Conservation (phyloP, 1,140 invertebrate species). For the Globodera rostochiensis region DNA sequence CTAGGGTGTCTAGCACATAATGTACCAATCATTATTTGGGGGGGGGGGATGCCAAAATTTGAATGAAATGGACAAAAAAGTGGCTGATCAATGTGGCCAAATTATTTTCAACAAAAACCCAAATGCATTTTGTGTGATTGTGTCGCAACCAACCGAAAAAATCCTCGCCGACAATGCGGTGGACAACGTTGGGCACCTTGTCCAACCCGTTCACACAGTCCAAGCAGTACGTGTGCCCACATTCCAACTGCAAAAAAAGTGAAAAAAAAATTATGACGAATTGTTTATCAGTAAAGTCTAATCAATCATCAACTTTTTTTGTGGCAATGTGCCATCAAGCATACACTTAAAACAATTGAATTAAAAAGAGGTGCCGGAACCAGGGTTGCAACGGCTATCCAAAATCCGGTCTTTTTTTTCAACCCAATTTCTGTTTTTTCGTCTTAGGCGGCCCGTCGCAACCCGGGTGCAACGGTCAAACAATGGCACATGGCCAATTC, state of each 20-base stretch:
- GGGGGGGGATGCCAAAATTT: not conserved
- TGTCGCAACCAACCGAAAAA: not conserved
- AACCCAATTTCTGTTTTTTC: too few relatives aligned
- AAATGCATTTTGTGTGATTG: not conserved
- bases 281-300: not conserved
- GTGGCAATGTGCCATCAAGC: too few relatives aligned
- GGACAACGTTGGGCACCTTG: constrained; percentile 1
- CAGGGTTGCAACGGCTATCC: too few relatives aligned
- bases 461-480: too few relatives aligned
- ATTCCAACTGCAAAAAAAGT: not conserved
- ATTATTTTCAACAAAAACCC: not conserved
- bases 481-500: too few relatives aligned
- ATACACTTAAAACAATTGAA: too few relatives aligned
- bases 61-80: not conserved
- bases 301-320: not conserved
- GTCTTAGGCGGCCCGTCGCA: too few relatives aligned
- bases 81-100: too few relatives aligned
- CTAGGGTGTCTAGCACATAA: not conserved
- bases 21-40: not conserved
- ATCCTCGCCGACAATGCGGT: not conserved
- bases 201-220: constrained; percentile 20
- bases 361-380: too few relatives aligned
- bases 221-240: constrained; percentile 17
- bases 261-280: too few relatives aligned
- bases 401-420: too few relatives aligned